Base-by-base conservation (phyloP, 2,797 vertebrate species). In the Yasuhikotakia modesta region DNA sequence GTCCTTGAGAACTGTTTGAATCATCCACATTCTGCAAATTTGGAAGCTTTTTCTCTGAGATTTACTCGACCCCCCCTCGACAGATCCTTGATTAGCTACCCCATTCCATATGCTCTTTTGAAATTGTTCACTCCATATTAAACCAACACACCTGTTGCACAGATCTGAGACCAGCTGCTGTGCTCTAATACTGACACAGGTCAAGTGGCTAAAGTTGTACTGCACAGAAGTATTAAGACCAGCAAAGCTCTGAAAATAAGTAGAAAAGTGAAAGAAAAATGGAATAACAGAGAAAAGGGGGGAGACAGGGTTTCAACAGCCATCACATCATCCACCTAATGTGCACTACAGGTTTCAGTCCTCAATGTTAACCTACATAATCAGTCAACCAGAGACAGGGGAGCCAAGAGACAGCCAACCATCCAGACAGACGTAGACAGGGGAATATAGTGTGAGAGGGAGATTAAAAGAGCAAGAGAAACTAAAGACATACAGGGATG, bases 351-450 rank as follows among this genome's bases (percentile, higher is more conserved):
- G 61, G 27, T 16, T 17, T 79, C 30, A 60, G 69, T 70, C 75
- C 60, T 79, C 43, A 4, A 27, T 27, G 27, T 58, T 81, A 82
- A 85, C 83, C 83, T 81, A 85, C 79, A 85, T 81, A 81, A 72
- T 78, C 83, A 84, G 67, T 79, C 81, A 82, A 71, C 78, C 81
- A 85, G 64, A 58, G 53, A 78, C 66, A 63, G n/a, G n/a, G n/a
- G n/a, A n/a, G n/a, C n/a, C 45, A 19, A 19, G 66, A 70, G 27
- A 61, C 67, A 57, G 60, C 52, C 58, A n/a, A n/a, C n/a, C n/a
- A n/a, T 70, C 50, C 39, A 70, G 65, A 81, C 67, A 27, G 14
- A 39, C 14, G 57, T n/a, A 55, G 57, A 21, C 39, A 27, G 27
- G 27, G 27, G 27, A 27, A 27, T 27, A 27, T 2, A 27, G 27